Evolutionary conservation across 1,140 invertebrate genomes (phyloP).

Genomic region (Dinothrombium tinctorium): DNA sequence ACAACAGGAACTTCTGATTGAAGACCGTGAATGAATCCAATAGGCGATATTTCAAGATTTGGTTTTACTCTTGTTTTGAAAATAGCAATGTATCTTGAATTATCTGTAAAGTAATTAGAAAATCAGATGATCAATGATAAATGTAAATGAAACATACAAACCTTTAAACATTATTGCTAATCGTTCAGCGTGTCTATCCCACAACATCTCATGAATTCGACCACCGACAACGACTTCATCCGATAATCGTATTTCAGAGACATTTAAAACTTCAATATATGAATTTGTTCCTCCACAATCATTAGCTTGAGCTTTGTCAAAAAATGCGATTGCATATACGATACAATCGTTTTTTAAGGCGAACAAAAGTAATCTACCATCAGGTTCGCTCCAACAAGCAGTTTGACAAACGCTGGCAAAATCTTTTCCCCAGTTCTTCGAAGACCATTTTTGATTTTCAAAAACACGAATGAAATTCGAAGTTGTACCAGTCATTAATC

Average conservation of each 20-base stretch:
- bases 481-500: constrained; percentile 51
- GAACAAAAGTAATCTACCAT: constrained; percentile 44
- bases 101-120: too few species aligned
- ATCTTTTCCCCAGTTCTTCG: constrained; percentile 52
- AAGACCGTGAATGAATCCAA: constrained; percentile 43
- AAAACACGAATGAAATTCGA: constrained; percentile 22
- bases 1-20: constrained; percentile 40
- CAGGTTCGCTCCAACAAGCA: constrained; percentile 50
- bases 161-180: constrained; percentile 58
- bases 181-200: constrained; percentile 51
- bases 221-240: constrained; percentile 33
- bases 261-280: constrained; percentile 18
- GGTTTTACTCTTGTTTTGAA: constrained; percentile 35
- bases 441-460: constrained; percentile 40
- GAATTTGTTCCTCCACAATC: constrained; percentile 17
- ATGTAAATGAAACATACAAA: too few species aligned
- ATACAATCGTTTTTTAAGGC: constrained; percentile 44
- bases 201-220: constrained; percentile 43
- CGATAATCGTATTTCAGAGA: constrained; percentile 16
- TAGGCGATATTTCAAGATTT: constrained; percentile 37
- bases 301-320: constrained; percentile 12
- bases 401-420: constrained; percentile 36
- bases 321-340: constrained; percentile 39
- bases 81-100: constrained; percentile 35
- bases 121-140: too few species aligned